Base-by-base conservation (phyloP, 2,888 invertebrate genomes). In the Amorpha juglandis region DNA sequence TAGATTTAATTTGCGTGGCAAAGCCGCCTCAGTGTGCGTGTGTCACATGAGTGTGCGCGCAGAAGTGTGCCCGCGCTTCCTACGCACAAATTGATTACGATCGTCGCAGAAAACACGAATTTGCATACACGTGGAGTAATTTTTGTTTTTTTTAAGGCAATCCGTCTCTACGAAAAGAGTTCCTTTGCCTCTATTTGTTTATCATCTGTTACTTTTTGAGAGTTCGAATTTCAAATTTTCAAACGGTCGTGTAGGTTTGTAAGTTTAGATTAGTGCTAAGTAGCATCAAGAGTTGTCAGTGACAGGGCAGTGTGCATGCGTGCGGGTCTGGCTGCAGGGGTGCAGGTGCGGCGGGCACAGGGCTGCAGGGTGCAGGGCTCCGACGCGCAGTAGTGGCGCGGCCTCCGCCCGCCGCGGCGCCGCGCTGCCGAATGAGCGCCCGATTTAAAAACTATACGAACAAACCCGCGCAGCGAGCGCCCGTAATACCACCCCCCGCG, bases 401-500 rank as follows among this genome's bases (percentile, higher is more conserved):
- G 89, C 87, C 80, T 79, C 82, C 87, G 86, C 83, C 83, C 88
- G 84, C 82, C 87, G 88, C 90, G 89, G 89, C 92, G 90, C 88
- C 88, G 82, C 86, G 87, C 84, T 86, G 81, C 77, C 87, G 91
- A 92, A 90, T 91, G 90, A 92, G 87, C 90, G 88, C 88, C 87
- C 92, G 91, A 92, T 92, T 93, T 92, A 92, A 92, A 93, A 92
- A 93, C 92, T 93, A 92, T 92, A 90, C 82, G 88, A 87, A 87
- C 89, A 83, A 87, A 89, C 91, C 87, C 92, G 90, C 93, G 91
- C 92, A 88, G 88, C 87, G 85, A 89, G 84, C 88, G 89, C 94
- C 93, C 95, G 94, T 95, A 95, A 94, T 95, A 94, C 95, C 95
- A 94, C 94, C 95, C 95, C 95, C 95, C 95, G 96, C 96, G 96